Evolutionary conservation across 1,140 invertebrate species (phyloP), one percentile per base, ranked within the genome.

Genomic region (Zeugodacus cucurbitae): DNA sequence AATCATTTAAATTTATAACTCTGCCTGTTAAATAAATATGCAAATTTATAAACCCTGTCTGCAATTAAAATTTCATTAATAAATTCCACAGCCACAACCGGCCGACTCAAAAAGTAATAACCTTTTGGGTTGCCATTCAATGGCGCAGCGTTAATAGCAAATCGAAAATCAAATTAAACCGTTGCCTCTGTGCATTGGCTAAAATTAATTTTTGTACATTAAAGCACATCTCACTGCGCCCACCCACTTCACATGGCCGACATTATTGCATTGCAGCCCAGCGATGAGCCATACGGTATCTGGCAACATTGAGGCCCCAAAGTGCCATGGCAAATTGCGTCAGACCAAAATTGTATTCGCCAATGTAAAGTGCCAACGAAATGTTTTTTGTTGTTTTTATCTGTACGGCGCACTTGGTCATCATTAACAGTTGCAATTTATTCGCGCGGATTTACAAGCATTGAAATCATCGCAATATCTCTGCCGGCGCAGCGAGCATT

Each of bases 21-120:
- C 48, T 4, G 20, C 17, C 14, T 54, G 14, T 17, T 54, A 17
- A 54, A 54, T 54, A 54, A 54, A 54, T 54, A 54, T 54, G 3
- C 37, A 44, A 8, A 37, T 74, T 37, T 74, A 10, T 74, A 34
- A 34, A 5, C 37, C 22, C 3, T 41, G 34, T 6, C 37, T 44
- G 67, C n/a, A 74, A 74, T 74, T 74, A 8, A 74, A 74, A 74
- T 22, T 74, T 74, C 70, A 74, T 74, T 41, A 41, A 74, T 74
- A 44, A 74, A 74, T 74, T 14, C 37, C 20, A 14, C 17, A 74
- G 20, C 37, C 70, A n/a, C 70, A 74, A 74, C 37, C 29, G 20
- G 14, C 67, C 10, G 37, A 22, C 20, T 34, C 14, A 74, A 74
- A 74, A 74, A 41, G 70, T 34, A 74, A 74, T 74, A 70, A 74